Evolutionary conservation across 2,113 vertebrate genomes (phyloP), one percentile per base, ranked within the genome.

Genomic region (Oncorhynchus masou): DNA sequence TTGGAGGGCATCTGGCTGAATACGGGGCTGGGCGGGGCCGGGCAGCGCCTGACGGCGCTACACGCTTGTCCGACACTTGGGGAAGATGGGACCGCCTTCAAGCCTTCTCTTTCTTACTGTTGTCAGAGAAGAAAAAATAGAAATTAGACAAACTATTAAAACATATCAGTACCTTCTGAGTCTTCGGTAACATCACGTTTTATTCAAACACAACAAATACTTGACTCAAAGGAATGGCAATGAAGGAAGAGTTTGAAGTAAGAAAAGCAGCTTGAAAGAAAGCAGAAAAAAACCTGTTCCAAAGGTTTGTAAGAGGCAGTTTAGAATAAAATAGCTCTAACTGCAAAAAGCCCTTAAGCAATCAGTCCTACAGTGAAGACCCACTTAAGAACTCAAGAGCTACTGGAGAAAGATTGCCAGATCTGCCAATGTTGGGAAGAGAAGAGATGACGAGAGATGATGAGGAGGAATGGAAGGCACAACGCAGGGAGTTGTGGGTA

Each of bases 101-200:
- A 97, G 95, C 92, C 97, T 93, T 93, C 93, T 98, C 94, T 98
- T 96, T 93, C 96, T 96, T 93, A 99, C 98, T 99, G 86, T 31
- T 62, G n/a, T 7, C 45, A 34, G 57, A 64, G 73, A 25, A 25
- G 45, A 27, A 59, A 49, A 1, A 29, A 34, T 48, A 27, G 59
- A 65, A 65, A 48, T 45, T 11, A 74, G 20, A 57, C 12, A 0
- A 24, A 11, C 59, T 15, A 70, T n/a, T 22, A 15, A 70, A 68
- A 68, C 67, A 68, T 39, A 9, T 45, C 65, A 25, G 15, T 1
- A 16, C 25, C 24, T 67, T 31, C 39, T 45, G 9, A 31, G 11
- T 29, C 64, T 27, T 66, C 9, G 5, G 15, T 15, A 31, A 6
- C 27, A 29, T 19, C 4, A 5, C 1, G 4, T 62, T 9, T 62